A percentile compares a stretch with the other conserved stretches of the same genome.
These are phyloP conservation scores for Dicyrtomina minuta DNA, from an alignment of 2,888 invertebrate genomes.

Conservation along the genomic window DNA sequence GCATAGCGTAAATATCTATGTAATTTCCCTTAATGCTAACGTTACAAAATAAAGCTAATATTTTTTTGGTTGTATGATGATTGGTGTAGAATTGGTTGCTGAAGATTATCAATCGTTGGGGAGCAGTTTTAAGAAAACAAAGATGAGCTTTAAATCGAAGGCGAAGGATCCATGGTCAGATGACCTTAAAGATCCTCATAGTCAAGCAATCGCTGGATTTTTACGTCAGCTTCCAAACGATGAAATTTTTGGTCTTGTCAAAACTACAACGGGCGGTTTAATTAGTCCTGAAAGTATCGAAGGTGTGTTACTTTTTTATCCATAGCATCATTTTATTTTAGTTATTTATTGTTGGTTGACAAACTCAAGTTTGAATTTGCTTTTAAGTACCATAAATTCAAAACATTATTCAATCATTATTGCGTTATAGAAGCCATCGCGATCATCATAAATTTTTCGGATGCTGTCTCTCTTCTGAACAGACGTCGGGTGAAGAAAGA, in stretches of 20 bases:
- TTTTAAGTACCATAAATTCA: neutral
- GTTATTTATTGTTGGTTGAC: neutral
- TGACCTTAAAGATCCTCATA: neutral
- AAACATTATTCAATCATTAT: neutral
- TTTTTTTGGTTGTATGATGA: too few relatives aligned
- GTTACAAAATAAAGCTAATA: too few relatives aligned
- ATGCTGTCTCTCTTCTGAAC: conserved; percentile 59
- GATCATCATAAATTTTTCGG: conserved; percentile 60
- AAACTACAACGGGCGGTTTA: conserved; percentile 37
- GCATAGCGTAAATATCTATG: too few relatives aligned
- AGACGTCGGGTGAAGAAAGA: conserved; percentile 62
- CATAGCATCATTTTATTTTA: neutral
- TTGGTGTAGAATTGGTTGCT: too few relatives aligned
- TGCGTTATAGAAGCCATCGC: conserved; percentile 61
- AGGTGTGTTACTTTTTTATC: conserved; percentile 27
- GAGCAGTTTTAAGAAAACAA: too few relatives aligned
- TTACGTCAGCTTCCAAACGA: conserved; percentile 35
- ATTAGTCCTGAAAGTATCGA: conserved; percentile 20
- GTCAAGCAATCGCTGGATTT: conserved; percentile 19
- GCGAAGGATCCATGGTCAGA: neutral
- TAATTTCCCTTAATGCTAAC: too few relatives aligned
- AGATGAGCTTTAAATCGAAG: neutral
- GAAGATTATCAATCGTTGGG: too few relatives aligned
- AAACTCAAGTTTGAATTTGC: neutral
- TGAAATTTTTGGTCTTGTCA: conserved; percentile 36